phyloP scores from a whole-genome alignment of 2,888 invertebrate genomes.

The Lepidocyrtoides sp. region DNA sequence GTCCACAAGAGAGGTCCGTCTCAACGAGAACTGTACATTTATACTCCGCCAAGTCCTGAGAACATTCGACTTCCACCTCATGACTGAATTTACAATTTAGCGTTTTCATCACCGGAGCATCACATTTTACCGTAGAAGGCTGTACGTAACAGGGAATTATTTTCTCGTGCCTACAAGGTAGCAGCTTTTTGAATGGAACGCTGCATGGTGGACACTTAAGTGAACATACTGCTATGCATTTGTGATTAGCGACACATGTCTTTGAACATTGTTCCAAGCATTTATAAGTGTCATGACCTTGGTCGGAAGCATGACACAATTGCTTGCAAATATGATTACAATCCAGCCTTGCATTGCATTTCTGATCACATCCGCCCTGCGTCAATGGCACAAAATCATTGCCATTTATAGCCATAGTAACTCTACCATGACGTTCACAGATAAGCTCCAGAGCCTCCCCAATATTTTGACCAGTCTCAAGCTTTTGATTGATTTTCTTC shows the following conservation, averaged over 20 bases:
- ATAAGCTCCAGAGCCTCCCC: constrained; percentile 81
- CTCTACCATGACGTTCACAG: constrained; percentile 82
- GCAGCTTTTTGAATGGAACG: constrained; percentile 81
- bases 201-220: constrained; percentile 83
- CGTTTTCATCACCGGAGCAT: not conserved
- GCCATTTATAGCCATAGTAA: constrained; percentile 21
- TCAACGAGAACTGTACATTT: constrained; percentile 87
- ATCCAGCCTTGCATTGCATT: constrained; percentile 88
- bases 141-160: constrained; percentile 87
- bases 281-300: constrained; percentile 87
- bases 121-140: not conserved
- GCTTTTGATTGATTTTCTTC: constrained; percentile 82
- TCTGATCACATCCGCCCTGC: constrained; percentile 89
- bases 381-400: constrained; percentile 67
- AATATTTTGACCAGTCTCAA: constrained; percentile 74
- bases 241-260: not conserved
- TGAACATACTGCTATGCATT: constrained; percentile 66
- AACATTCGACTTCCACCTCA: not conserved
- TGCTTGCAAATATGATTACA: constrained; percentile 90
- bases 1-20: constrained; percentile 88
- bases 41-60: constrained; percentile 86
- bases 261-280: constrained; percentile 86
- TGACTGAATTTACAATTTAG: not conserved
- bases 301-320: constrained; percentile 89
- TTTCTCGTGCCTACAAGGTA: constrained; percentile 88